A percentile compares a stretch with the other conserved stretches of the same genome.
Conservation (phyloP, 2,888 invertebrate species). For the Caenorhabditis imperialis region DNA sequence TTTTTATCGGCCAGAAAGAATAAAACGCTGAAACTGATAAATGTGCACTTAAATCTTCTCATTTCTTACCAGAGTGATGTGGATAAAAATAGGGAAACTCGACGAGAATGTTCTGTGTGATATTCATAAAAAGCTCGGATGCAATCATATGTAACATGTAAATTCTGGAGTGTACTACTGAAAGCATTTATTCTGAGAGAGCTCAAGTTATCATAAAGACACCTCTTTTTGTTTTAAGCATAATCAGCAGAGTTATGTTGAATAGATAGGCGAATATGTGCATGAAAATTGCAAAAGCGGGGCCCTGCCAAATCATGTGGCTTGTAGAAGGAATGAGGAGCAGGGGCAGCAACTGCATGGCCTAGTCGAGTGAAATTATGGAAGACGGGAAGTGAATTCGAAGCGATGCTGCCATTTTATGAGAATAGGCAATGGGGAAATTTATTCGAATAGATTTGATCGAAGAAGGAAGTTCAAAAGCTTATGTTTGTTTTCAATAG, state of each 20-base stretch:
- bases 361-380: no score
- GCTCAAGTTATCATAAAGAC: neutral
- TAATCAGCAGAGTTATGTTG: conserved; percentile 8
- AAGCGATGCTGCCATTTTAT: no score
- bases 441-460: no score
- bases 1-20: conserved; percentile 11
- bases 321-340: no score
- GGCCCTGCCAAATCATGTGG: conserved; percentile 38
- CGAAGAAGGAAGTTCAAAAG: no score
- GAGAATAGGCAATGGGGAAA: no score
- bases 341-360: no score
- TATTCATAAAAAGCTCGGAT: conserved; percentile 30
- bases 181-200: neutral
- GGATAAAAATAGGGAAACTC: conserved; percentile 32
- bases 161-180: conserved; percentile 23
- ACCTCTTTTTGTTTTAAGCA: conserved; percentile 37
- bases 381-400: no score
- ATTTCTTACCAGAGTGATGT: conserved; percentile 9
- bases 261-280: conserved; percentile 27
- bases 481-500: no score
- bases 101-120: conserved; percentile 22
- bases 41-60: no score
- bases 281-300: conserved; percentile 22
- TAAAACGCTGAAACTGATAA: conserved; percentile 4
- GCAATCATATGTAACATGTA: conserved; percentile 40